Percentiles rank a stretch among this genome's conserved stretches.
Evolutionary conservation across 2,888 invertebrate genomes (phyloP).

Genomic region (Incurvaria masculella): DNA sequence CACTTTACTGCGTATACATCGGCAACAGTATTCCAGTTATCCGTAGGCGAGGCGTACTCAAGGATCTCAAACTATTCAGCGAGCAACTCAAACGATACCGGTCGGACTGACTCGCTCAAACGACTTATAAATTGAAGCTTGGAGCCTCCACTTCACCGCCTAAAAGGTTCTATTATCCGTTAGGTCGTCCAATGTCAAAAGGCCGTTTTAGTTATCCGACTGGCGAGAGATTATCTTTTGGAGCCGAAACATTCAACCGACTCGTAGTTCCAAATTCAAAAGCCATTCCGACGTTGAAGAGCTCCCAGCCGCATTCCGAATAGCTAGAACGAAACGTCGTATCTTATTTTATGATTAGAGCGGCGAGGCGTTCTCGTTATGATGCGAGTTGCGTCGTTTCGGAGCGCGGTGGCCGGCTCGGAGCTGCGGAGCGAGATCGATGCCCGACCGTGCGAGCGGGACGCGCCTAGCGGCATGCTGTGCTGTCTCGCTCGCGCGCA

Average conservation of each 20-base stretch:
- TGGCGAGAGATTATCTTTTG: no score
- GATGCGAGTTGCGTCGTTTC: constrained; percentile 59
- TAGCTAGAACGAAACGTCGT: constrained; percentile 58
- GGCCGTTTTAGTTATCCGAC: no score
- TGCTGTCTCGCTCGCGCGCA: constrained; percentile 45
- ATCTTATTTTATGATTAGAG: constrained; percentile 59
- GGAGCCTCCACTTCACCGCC: no score
- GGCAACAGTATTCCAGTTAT: no score
- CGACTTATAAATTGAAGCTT: no score
- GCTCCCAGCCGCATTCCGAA: constrained; percentile 53
- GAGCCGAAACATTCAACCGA: no score
- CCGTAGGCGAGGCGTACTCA: no score
- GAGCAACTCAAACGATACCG: no score
- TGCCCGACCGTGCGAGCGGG: constrained; percentile 49
- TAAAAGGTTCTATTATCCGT: no score
- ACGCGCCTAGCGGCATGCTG: constrained; percentile 30
- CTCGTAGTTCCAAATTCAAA: constrained; percentile 28
- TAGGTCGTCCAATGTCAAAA: neutral
- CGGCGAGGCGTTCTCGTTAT: constrained; percentile 58
- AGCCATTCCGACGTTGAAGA: constrained; percentile 54
- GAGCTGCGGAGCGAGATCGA: constrained; percentile 47
- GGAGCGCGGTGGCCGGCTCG: constrained; percentile 53
- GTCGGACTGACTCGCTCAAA: no score
- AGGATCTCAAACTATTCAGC: no score
- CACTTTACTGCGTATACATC: no score